Evolutionary conservation across 1,140 invertebrate species (phyloP).

Genomic region (Drosophila nebulosa): DNA sequence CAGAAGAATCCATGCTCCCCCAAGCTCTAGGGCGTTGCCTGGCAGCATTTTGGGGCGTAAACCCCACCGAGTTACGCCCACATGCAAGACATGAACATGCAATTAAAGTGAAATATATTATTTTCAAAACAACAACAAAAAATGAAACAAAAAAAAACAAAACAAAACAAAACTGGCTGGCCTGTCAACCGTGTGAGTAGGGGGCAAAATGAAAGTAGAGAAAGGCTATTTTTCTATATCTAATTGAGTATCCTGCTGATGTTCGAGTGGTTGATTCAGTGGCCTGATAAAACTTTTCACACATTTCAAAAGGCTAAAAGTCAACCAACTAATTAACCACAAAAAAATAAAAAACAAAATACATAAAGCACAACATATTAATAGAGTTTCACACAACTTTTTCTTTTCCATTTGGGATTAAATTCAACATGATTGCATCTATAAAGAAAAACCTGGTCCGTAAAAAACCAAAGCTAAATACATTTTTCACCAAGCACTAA

Average conservation of each 20-base stretch:
- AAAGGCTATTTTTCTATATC: background rate
- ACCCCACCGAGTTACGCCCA: background rate
- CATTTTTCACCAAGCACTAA: too few species aligned
- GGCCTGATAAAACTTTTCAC: too few species aligned
- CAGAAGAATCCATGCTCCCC: constrained; percentile 23
- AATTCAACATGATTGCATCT: too few species aligned
- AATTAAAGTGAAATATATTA: constrained; percentile 59
- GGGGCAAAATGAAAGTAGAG: background rate
- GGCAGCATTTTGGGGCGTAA: constrained; percentile 23
- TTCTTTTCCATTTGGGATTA: too few species aligned
- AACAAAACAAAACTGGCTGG: background rate
- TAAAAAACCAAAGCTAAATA: too few species aligned
- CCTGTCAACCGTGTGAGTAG: background rate
- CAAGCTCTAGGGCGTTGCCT: constrained; percentile 62
- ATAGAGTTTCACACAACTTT: too few species aligned
- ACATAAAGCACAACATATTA: too few species aligned
- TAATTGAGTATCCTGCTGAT: background rate
- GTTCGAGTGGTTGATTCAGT: too few species aligned
- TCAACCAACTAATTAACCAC: too few species aligned
- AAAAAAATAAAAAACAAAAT: too few species aligned
- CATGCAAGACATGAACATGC: constrained; percentile 41
- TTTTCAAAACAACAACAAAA: constrained; percentile 10
- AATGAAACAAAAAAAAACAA: background rate
- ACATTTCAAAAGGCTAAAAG: too few species aligned
- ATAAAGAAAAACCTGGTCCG: too few species aligned